These are phyloP conservation scores for Ornithorhynchus anatinus DNA, from an alignment of 2,113 vertebrate species.

Conservation along the genomic window DNA sequence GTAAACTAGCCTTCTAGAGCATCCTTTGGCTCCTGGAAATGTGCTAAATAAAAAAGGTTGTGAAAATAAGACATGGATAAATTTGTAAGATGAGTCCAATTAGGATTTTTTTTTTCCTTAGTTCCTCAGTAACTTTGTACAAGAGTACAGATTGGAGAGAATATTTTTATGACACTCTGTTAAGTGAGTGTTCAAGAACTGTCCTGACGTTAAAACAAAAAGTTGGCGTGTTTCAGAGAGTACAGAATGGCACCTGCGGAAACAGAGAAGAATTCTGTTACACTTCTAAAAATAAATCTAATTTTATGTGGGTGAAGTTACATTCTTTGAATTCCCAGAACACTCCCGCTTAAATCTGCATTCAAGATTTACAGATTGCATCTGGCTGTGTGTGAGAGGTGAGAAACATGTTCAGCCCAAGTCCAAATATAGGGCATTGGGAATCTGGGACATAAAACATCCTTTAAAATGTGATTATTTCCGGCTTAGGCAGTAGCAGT, in stretches of 20 bases:
- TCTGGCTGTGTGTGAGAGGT: conserved; percentile 3
- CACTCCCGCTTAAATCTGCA: background rate
- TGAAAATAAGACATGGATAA: no score
- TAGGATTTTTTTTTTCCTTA: no score
- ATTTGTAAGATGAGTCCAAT: no score
- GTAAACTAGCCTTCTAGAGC: no score
- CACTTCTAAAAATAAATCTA: background rate
- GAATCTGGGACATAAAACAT: conserved; percentile 44
- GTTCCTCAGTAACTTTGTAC: no score
- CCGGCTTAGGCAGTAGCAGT: conserved; percentile 11
- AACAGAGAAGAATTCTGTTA: background rate
- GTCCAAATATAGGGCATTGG: conserved; percentile 32
- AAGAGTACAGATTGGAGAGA: no score
- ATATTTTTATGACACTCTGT: no score
- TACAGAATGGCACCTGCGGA: background rate
- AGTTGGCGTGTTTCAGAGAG: background rate
- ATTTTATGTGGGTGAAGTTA: background rate
- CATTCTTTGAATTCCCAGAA: background rate
- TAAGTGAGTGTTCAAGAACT: no score
- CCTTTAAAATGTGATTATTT: conserved; percentile 38
- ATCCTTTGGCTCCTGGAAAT: no score
- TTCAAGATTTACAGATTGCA: no score
- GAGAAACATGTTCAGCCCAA: background rate
- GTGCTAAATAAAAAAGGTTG: no score
- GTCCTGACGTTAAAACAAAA: no score